Base-by-base conservation (phyloP, 2,113 vertebrate genomes). In the Psammodynastes pulverulentus region DNA sequence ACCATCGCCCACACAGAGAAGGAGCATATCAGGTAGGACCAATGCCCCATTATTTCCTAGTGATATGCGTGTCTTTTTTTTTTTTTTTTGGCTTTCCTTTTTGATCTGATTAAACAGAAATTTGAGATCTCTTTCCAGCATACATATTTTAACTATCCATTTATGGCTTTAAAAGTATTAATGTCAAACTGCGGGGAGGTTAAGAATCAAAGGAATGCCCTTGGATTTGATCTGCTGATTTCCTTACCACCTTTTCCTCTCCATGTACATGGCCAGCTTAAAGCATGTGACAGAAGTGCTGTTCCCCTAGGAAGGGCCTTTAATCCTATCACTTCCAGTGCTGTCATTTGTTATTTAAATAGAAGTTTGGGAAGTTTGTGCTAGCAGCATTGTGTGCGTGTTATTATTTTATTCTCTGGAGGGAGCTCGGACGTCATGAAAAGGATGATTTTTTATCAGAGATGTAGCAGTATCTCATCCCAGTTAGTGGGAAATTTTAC, bases 271-370 rank as follows among this genome's bases (percentile, higher is more conserved):
- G 29, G 62, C 5, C 43, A 54, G 26, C 62, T 85, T 92, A 93
- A 94, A 92, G 5, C 79, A 91, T 88, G 45, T 56, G 67, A 92
- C 13, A 92, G 85, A 94, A 96, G 26, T 79, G 62, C 51, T 95
- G 72, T 24, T 94, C 90, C 92, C 72, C 93, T 94, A 91, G 90
- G 62, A 94, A 86, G 88, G 39, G 34, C 91, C 95, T 95, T 95
- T 96, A 95, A 95, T 87, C 87, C 92, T 93, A 26, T 93, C 87
- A 56, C 51, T 85, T 94, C 86, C 91, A 53, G 29, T 84, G 89
- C 94, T 96, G 90, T 92, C 93, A 62, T 92, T 96, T 97, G 94
- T 95, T 95, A 95, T 94, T 96, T 96, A 39, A 79, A 9, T 6
- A 39, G 15, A 79, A 79, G 67, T 79, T 79, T 79, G 15, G 15